phyloP scores from a whole-genome alignment of 2,888 invertebrate species.

The Tenthredo livida region DNA sequence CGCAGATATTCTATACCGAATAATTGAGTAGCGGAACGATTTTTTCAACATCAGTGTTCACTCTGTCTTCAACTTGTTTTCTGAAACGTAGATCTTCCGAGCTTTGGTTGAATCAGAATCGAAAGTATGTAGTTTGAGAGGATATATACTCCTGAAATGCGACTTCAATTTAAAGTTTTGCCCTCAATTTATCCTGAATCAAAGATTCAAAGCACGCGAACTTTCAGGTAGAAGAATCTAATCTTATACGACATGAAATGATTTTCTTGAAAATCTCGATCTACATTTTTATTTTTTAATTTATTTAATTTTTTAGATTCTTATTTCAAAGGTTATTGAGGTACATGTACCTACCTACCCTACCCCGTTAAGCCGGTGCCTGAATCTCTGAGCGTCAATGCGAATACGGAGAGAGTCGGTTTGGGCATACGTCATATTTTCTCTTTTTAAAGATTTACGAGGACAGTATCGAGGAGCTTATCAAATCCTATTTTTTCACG shows the following conservation, averaged over 20 bases:
- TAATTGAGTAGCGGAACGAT: background rate
- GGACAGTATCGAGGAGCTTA: slow-evolving; percentile 51
- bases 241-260: background rate
- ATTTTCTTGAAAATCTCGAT: background rate
- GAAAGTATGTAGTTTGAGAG: background rate
- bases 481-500: slow-evolving; percentile 49
- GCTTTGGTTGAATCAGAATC: no score
- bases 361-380: background rate
- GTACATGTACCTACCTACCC: background rate
- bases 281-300: background rate
- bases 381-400: slow-evolving; percentile 12
- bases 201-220: background rate
- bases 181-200: background rate
- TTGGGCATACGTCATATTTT: slow-evolving; percentile 36
- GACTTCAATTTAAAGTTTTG: background rate
- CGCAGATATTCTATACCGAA: background rate
- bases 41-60: background rate
- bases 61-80: background rate
- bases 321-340: background rate
- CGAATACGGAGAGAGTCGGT: slow-evolving; percentile 27
- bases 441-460: slow-evolving; percentile 43
- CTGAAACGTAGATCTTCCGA: background rate
- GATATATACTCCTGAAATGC: background rate
- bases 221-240: background rate
- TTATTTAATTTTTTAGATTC: background rate